Base-by-base conservation (phyloP, 35 echinoderm and acorn worm species). In the Apostichopus japonicus region DNA sequence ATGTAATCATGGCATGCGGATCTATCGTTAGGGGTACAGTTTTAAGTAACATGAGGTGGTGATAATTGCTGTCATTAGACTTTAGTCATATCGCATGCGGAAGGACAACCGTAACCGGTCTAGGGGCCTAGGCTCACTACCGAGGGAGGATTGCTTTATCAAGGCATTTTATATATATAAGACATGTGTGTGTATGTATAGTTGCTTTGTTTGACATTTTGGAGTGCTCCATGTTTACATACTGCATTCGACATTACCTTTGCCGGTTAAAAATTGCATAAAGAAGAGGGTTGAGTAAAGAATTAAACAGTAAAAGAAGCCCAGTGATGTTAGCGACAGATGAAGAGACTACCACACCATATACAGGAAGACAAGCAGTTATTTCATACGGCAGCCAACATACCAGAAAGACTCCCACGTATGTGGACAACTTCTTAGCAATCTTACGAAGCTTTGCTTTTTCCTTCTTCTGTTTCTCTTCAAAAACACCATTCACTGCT, bases 241-340 rank as follows among this genome's bases (percentile, higher is more conserved):
- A 8, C 13, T 61, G 13, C 13, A 61, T 61, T 61, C 7, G 33
- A 44, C 33, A 44, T 44, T 44, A 67, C 63, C 71, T 14, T 61
- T 65, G 86, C 16, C 51, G 54, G 58, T 72, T 57, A 53, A 89
- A 89, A 4, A 89, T 24, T 21, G 59, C 86, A 89, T 89, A 89
- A 13, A 89, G 86, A 89, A 89, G 17, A 14, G 86, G 86, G 33
- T 89, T 89, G 21, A 89, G 8, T 63, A 89, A 72, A 24, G 86
- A 89, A n/a, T 89, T 89, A 33, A 62, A 19, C 17, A 63, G 25
- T 25, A 89, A 25, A 27, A 73, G 16, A 5, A 89, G 25, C 16
- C 61, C 67, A 44, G 62, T 17, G 13, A 89, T 44, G n/a, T 89
- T 72, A n/a, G 44, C 8, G 16, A 73, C 62, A 6, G 61, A 89